Conservation (phyloP, 2,888 invertebrate genomes). For the Apodemia mormo region DNA sequence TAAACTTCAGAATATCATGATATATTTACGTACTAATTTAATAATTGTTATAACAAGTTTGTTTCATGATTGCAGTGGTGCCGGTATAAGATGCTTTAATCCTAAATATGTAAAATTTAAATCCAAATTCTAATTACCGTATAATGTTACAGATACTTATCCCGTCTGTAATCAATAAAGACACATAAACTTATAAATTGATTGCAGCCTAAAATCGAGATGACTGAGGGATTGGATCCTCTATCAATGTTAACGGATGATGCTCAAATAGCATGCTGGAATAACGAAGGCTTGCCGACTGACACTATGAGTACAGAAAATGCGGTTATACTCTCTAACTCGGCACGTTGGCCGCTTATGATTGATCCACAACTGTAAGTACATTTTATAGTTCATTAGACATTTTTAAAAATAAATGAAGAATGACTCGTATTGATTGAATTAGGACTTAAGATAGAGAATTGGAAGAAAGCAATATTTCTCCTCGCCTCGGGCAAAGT, state of each 20-base stretch:
- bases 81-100: too few relatives aligned
- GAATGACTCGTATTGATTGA: too few relatives aligned
- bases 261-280: conserved; percentile 96
- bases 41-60: too few relatives aligned
- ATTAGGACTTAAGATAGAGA: too few relatives aligned
- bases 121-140: too few relatives aligned
- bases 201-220: conserved; percentile 86
- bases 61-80: too few relatives aligned
- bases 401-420: too few relatives aligned
- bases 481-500: too few relatives aligned
- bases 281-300: conserved; percentile 95
- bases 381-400: not conserved
- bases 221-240: conserved; percentile 90
- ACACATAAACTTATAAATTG: not conserved
- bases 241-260: conserved; percentile 94
- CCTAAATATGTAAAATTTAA: too few relatives aligned
- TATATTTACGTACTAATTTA: too few relatives aligned
- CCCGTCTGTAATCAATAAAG: not conserved
- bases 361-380: conserved; percentile 93
- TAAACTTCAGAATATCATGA: too few relatives aligned
- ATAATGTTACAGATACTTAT: conserved; percentile 21
- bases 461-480: too few relatives aligned
- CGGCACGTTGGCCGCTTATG: conserved; percentile 96
- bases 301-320: conserved; percentile 98
- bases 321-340: conserved; percentile 94